Conservation (phyloP, 2,888 invertebrate genomes). For the Apomyelois bistriatella region DNA sequence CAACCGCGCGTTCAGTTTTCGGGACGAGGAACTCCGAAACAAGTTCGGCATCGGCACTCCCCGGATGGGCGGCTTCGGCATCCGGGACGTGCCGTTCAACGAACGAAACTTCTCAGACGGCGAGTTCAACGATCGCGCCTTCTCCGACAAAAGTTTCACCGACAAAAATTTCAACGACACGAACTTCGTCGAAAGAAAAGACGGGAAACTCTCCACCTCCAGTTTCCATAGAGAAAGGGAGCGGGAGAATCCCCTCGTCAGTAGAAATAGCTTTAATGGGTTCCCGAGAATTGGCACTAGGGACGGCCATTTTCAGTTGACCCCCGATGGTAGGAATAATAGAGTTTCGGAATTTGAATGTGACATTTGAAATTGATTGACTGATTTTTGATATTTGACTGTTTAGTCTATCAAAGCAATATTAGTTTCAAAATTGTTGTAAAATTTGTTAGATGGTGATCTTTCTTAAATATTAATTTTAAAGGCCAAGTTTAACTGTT, state of each 20-base stretch:
- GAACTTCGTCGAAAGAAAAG: slow-evolving; percentile 48
- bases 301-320: slow-evolving; percentile 65
- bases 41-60: slow-evolving; percentile 70
- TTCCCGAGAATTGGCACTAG: slow-evolving; percentile 67
- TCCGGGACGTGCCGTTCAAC: slow-evolving; percentile 67
- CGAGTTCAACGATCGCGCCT: slow-evolving; percentile 65
- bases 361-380: slow-evolving; percentile 64
- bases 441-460: background rate
- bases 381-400: slow-evolving; percentile 19
- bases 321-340: slow-evolving; percentile 72
- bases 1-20: slow-evolving; percentile 63
- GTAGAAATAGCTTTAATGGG: slow-evolving; percentile 74
- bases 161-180: slow-evolving; percentile 55
- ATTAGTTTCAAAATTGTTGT: slow-evolving; percentile 1
- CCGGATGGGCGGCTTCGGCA: slow-evolving; percentile 74
- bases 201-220: slow-evolving; percentile 70
- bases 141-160: slow-evolving; percentile 57
- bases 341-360: slow-evolving; percentile 83
- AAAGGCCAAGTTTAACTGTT: background rate
- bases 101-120: slow-evolving; percentile 65
- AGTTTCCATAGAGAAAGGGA: slow-evolving; percentile 72
- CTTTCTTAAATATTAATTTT: background rate
- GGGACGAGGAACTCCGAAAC: slow-evolving; percentile 65
- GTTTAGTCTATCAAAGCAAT: slow-evolving; percentile 17
- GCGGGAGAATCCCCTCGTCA: slow-evolving; percentile 68